Conservation (phyloP, 2,113 vertebrate species). For the Corythaixoides concolor region DNA sequence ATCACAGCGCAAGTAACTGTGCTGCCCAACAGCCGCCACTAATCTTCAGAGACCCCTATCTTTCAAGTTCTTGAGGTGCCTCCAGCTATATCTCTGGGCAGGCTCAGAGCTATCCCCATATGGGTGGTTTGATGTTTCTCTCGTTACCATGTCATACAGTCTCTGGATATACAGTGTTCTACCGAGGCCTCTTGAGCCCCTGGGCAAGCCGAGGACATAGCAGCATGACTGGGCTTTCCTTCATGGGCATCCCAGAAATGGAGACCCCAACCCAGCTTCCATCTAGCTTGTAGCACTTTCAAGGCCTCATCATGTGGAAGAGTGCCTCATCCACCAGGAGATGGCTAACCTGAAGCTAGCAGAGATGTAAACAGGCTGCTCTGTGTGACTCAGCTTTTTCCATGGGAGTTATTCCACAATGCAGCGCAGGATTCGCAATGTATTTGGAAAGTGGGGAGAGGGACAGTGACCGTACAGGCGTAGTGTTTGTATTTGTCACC, state of each 20-base stretch:
- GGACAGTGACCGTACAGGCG: accelerated
- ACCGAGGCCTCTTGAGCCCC: neutral
- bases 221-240: neutral
- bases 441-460: neutral
- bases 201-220: neutral
- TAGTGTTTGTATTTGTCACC: neutral
- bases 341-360: neutral
- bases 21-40: neutral
- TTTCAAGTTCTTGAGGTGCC: neutral
- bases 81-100: neutral
- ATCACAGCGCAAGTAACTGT: neutral
- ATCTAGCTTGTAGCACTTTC: neutral
- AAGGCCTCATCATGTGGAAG: neutral
- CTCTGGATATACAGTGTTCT: neutral
- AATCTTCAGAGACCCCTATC: neutral
- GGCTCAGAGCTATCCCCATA: neutral
- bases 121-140: neutral
- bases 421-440: neutral
- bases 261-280: neutral
- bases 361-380: neutral
- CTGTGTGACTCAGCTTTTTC: neutral
- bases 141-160: neutral
- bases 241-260: accelerated
- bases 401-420: neutral
- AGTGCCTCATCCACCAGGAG: neutral